Evolutionary conservation across 2,888 invertebrate species (phyloP).

Genomic region (Hofmannophila pseudospretella): DNA sequence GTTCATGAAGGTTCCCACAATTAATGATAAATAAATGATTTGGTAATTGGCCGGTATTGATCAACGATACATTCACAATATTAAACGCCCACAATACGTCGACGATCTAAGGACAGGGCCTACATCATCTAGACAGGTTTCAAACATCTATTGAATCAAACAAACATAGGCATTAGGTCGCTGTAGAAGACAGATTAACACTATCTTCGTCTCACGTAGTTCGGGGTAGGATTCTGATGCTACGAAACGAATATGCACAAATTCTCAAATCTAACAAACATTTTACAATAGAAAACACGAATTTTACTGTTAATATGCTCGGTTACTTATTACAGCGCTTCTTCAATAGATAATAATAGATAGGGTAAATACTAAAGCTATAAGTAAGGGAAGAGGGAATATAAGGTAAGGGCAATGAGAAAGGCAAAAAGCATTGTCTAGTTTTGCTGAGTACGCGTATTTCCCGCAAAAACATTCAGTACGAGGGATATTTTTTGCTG

Average conservation of each 20-base stretch:
- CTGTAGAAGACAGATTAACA: slow-evolving; percentile 33
- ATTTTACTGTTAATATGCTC: slow-evolving; percentile 45
- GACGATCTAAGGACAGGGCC: slow-evolving; percentile 62
- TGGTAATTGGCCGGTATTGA: slow-evolving; percentile 30
- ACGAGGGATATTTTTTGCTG: slow-evolving; percentile 6
- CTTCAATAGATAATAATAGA: slow-evolving; percentile 41
- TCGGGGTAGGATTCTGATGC: slow-evolving; percentile 47
- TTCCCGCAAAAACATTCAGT: slow-evolving; percentile 8
- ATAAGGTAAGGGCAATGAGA: slow-evolving; percentile 45
- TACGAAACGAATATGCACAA: slow-evolving; percentile 43
- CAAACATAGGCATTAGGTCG: slow-evolving; percentile 49
- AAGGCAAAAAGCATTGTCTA: slow-evolving; percentile 16
- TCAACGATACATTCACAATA: slow-evolving; percentile 29
- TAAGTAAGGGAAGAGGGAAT: slow-evolving; percentile 66
- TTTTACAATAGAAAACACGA: slow-evolving; percentile 47
- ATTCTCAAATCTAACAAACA: slow-evolving; percentile 52
- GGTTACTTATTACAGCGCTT: slow-evolving; percentile 54
- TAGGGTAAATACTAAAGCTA: slow-evolving; percentile 72
- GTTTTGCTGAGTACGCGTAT: slow-evolving; percentile 9
- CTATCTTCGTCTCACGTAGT: slow-evolving; percentile 30
- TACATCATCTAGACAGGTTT: slow-evolving; percentile 57
- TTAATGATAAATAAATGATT: slow-evolving; percentile 60
- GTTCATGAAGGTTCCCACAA: slow-evolving; percentile 51
- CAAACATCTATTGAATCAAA: slow-evolving; percentile 53
- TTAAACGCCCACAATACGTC: slow-evolving; percentile 35